Percentiles rank a stretch among this genome's conserved stretches.
phyloP scores from a whole-genome alignment of 1,140 invertebrate species.

The Dreissena polymorpha region DNA sequence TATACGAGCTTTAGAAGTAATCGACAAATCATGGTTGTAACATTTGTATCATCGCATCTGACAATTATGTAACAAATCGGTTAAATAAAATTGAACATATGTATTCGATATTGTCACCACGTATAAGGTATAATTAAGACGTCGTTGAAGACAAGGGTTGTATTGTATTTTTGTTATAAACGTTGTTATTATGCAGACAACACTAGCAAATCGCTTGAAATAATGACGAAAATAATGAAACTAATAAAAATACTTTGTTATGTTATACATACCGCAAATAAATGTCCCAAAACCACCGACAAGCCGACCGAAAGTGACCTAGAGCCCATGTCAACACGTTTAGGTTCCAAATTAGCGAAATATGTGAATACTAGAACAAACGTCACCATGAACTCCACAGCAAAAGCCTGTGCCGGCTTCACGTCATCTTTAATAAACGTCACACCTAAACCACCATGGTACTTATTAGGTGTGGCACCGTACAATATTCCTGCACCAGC shows the following conservation, averaged over 20 bases:
- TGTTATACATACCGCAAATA: conserved; percentile 71
- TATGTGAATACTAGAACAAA: conserved; percentile 94
- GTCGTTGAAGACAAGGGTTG: conserved; percentile 79
- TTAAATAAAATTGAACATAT: too few relatives aligned
- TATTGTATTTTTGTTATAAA: conserved; percentile 73
- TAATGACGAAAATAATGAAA: too few relatives aligned
- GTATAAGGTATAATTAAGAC: too few relatives aligned
- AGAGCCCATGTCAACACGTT: conserved; percentile 90
- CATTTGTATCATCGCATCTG: too few relatives aligned
- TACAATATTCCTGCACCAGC: conserved; percentile 72
- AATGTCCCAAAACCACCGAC: conserved; percentile 69
- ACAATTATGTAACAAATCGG: too few relatives aligned
- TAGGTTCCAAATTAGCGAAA: conserved; percentile 90
- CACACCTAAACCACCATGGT: conserved; percentile 62
- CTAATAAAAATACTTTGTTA: neutral
- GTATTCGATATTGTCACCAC: conserved; percentile 81
- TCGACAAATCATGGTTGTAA: too few relatives aligned
- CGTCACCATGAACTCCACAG: conserved; percentile 92
- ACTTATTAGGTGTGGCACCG: conserved; percentile 64
- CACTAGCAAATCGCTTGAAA: conserved; percentile 21
- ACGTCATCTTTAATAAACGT: conserved; percentile 59
- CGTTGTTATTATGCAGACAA: conserved; percentile 92
- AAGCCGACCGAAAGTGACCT: conserved; percentile 92
- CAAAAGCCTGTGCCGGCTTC: conserved; percentile 85
- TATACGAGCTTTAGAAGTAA: too few relatives aligned